Evolutionary conservation across 2,797 vertebrate genomes (phyloP).

Genomic region (Sus cebifrons): DNA sequence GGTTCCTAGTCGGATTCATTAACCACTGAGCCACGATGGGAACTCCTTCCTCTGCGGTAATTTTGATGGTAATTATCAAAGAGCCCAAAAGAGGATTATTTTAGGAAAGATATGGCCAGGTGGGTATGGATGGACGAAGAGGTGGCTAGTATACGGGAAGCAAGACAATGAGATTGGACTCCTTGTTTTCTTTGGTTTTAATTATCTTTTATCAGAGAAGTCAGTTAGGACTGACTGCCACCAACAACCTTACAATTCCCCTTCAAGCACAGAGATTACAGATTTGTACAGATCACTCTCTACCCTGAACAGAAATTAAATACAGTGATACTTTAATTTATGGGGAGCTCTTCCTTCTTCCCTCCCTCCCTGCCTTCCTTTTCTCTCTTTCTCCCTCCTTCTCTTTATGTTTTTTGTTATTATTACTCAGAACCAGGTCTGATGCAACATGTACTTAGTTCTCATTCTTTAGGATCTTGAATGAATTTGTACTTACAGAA

Average conservation of each 20-base stretch:
- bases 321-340: neutral
- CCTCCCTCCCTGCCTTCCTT: accelerated
- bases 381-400: accelerated
- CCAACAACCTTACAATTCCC: neutral
- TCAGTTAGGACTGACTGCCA: neutral
- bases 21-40: too few relatives aligned
- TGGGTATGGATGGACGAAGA: neutral
- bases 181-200: neutral
- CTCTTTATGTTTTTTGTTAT: neutral
- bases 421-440: neutral
- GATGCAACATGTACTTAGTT: neutral
- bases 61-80: neutral
- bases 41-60: neutral
- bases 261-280: neutral
- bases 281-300: neutral
- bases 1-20: too few relatives aligned
- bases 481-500: slow-evolving; percentile 71
- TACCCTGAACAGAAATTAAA: neutral
- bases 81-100: neutral
- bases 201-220: slow-evolving; percentile 11
- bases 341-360: neutral
- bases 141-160: neutral
- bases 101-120: neutral
- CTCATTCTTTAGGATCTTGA: neutral
- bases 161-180: neutral